Percentiles rank a stretch among this genome's conserved stretches.
Conservation (phyloP, 2,888 invertebrate species). For the Actias luna region DNA sequence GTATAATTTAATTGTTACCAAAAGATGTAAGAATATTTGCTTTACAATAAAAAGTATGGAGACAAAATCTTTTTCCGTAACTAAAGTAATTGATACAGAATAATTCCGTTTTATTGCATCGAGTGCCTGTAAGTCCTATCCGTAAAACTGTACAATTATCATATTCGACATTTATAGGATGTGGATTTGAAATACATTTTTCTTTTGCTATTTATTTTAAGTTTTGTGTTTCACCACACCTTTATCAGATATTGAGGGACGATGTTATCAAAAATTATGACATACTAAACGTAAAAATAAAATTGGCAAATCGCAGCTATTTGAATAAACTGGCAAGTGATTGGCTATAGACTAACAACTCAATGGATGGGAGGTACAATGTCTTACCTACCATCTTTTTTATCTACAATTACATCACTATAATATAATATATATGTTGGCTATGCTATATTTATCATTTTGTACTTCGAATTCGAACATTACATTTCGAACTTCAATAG, state of each 20-base stretch:
- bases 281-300: no score
- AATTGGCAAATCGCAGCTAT: not conserved
- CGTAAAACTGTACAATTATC: constrained; percentile 31
- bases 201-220: not conserved
- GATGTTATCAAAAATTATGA: not conserved
- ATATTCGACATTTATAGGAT: constrained; percentile 12
- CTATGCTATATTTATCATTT: no score
- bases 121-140: constrained; percentile 62
- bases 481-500: no score
- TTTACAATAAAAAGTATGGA: constrained; percentile 45
- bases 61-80: constrained; percentile 72
- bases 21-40: constrained; percentile 54
- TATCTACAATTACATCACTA: no score
- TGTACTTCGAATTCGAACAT: no score
- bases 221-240: not conserved
- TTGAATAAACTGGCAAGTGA: not conserved
- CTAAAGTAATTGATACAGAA: constrained; percentile 72
- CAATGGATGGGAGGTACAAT: no score
- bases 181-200: not conserved
- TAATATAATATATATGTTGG: no score
- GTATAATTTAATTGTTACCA: constrained; percentile 44
- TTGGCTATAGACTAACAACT: no score
- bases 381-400: no score
- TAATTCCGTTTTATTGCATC: constrained; percentile 71
- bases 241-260: not conserved